Percentiles rank a stretch among this genome's conserved stretches.
phyloP scores from a whole-genome alignment of 2,797 vertebrate species.

The Hyperoplus immaculatus region DNA sequence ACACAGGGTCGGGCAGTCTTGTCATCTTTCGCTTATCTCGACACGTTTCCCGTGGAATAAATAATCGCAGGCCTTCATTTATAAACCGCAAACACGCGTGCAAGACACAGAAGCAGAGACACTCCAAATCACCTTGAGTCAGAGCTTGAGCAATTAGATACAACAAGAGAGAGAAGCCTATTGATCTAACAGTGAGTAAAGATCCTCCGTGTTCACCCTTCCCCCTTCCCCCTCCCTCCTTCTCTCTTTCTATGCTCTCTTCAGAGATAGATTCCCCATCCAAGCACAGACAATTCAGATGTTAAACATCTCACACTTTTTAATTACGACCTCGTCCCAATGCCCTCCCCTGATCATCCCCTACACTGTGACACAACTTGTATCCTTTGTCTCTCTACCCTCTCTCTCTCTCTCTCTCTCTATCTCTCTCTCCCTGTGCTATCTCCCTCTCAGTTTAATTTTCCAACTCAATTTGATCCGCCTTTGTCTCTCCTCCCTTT shows the following conservation, averaged over 20 bases:
- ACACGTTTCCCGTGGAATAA: constrained; percentile 36
- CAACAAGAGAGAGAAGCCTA: constrained; percentile 65
- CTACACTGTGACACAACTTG: constrained; percentile 13
- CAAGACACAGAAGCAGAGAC: neutral
- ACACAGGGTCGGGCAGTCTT: constrained; percentile 8
- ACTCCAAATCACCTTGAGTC: constrained; percentile 62
- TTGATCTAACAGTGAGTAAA: constrained; percentile 72
- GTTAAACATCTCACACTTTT: constrained; percentile 69
- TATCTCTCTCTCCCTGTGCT: constrained; percentile 19
- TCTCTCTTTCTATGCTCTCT: constrained; percentile 38
- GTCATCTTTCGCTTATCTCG: constrained; percentile 44
- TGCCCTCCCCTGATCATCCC: constrained; percentile 24
- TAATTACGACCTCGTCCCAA: constrained; percentile 68
- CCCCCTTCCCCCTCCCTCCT: neutral
- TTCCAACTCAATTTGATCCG: constrained; percentile 45
- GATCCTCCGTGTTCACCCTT: constrained; percentile 39
- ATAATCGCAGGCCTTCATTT: constrained; percentile 36
- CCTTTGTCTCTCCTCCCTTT: constrained; percentile 42
- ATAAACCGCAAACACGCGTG: constrained; percentile 9
- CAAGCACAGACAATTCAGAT: constrained; percentile 63
- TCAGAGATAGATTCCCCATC: constrained; percentile 56
- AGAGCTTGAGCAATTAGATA: constrained; percentile 68
- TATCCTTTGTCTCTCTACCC: constrained; percentile 18
- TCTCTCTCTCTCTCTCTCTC: constrained; percentile 22
- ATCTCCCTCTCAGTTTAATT: constrained; percentile 29